Conservation (phyloP, 2,888 invertebrate species). For the Ommatoiulus sabulosus region DNA sequence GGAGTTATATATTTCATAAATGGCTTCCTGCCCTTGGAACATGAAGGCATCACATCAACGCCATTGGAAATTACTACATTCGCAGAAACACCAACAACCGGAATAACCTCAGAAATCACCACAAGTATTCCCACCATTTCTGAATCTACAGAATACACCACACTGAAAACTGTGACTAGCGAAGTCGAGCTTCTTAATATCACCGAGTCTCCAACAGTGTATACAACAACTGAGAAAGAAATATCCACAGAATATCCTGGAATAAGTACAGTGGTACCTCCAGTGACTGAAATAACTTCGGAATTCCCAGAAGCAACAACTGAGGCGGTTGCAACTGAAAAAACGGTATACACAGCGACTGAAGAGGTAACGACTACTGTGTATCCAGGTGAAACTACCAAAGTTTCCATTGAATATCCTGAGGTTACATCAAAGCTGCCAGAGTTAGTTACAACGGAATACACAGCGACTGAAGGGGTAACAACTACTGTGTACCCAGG, state of each 20-base stretch:
- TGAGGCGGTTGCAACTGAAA: neutral
- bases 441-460: neutral
- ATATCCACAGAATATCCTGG: neutral
- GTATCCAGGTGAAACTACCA: neutral
- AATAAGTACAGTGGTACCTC: too few relatives aligned
- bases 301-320: neutral
- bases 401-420: neutral
- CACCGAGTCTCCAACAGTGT: neutral
- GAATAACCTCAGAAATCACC: neutral
- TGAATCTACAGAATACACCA: conserved; percentile 40
- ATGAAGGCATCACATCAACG: neutral
- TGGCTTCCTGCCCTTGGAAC: conserved; percentile 47
- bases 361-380: neutral
- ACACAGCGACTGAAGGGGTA: neutral
- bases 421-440: neutral
- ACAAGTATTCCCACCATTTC: neutral
- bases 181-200: conserved; percentile 18
- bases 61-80: conserved; percentile 2
- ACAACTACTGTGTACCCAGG: neutral
- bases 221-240: neutral
- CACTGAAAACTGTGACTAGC: conserved; percentile 3
- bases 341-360: neutral
- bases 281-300: neutral
- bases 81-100: conserved; percentile 37
- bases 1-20: conserved; percentile 52